Evolutionary conservation across 1,140 invertebrate species (phyloP), one percentile per base, ranked within the genome.

Genomic region (Dendroctonus ponderosae): DNA sequence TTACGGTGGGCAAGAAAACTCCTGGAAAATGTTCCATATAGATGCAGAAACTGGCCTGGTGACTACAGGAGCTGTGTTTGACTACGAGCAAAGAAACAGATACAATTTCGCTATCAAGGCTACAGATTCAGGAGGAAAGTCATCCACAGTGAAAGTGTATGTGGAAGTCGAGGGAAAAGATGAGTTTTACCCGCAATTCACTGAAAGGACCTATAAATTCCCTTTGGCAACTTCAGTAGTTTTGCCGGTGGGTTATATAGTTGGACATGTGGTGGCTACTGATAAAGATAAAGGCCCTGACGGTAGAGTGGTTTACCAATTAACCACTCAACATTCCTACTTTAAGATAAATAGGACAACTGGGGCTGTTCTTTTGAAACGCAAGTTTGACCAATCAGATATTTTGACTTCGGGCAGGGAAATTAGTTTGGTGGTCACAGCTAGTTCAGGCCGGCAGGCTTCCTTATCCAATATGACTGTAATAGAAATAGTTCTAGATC

Each of bases 301-400:
- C 78, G 96, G 96, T 4, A 83, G 91, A 49, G 89, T 98, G 0
- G 89, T 95, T 0, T 99, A 97, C 76, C 89, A 93, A 70, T 74
- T 97, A 9, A 89, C 87, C 7, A 89, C 89, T 0, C 89, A 91
- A 53, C 88, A 94, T 79, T 85, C 89, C 0, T 91, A 93, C 75
- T 96, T 98, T 77, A 91, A 91, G 80, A 86, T 99, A 11, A 97
- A 98, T 77, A 83, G 91, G 69, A 95, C 92, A 0, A 94, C 90
- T 5, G 96, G 96, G 2, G 88, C 90, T 0, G 85, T 98, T 37
- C 86, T 91, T 41, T 82, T 97, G 12, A 91, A 89, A 73, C 89
- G 90, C 73, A 90, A 91, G 76, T 80, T 96, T 7, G 84, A 86
- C 63, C 83, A 82, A 67, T 80, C 82, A 49, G 80, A 80, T 67